Base-by-base conservation (phyloP, 2,797 vertebrate species). In the Syndactyla subalaris region DNA sequence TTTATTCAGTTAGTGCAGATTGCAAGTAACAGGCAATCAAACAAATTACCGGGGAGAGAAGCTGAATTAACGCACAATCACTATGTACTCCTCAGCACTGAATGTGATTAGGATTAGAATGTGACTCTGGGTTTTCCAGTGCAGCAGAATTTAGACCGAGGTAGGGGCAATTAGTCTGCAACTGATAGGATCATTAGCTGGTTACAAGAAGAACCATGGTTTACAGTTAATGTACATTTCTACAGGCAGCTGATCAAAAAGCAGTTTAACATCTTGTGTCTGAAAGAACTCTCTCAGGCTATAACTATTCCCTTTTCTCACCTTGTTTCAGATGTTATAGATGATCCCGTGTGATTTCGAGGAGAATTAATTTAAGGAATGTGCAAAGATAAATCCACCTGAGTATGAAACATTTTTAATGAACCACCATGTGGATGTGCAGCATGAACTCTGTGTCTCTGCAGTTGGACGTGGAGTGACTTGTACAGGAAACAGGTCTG, bases 201-300 rank as follows among this genome's bases (percentile, higher is more conserved):
- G 67, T 91, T 96, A 96, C 87, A 92, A 27, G 68, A 70, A 93
- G 75, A 95, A 62, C 82, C 58, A 68, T 57, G 63, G 94, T 76
- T 80, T 92, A 89, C 74, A 87, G 86, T 68, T 79, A 94, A 92
- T 76, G 63, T 79, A 77, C 84, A 52, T 86, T 94, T 68, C 86
- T 90, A 90, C 57, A 94, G 91, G 71, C 80, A 79, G 92, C 81
- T 92, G 91, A 97, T 97, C 86, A 96, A 96, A 96, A 70, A 94
- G 32, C 61, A 84, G 87, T 94, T 97, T 95, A 96, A 92, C 84
- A 92, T 71, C 77, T 52, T 74, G 71, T 34, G 57, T 82, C 57
- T 87, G 80, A 74, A 59, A 80, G 71, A 91, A 48, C 23, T 39
- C 93, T 94, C 83, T 38, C 6, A 17, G 77, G 77, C 38, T 89